Conservation (phyloP, 2,113 vertebrate species). For the Psilopogon haemacephalus region DNA sequence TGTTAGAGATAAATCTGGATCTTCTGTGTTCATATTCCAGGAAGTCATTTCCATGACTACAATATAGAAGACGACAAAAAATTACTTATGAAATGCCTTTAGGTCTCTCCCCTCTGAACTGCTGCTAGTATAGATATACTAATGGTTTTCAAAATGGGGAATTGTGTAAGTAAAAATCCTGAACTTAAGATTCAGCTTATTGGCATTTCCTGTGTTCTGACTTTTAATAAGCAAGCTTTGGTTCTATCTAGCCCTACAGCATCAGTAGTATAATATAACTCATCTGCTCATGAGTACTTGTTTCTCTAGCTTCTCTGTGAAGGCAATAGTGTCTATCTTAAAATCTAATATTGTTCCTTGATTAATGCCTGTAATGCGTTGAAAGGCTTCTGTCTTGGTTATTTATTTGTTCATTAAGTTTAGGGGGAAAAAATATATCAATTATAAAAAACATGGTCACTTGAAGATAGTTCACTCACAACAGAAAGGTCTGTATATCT, state of each 20-base stretch:
- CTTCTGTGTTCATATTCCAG: background rate
- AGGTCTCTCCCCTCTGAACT: background rate
- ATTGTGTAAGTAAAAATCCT: background rate
- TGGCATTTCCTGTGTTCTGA: background rate
- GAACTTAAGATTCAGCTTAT: background rate
- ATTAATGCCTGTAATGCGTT: background rate
- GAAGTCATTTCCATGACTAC: background rate
- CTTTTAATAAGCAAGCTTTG: background rate
- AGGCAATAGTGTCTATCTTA: background rate
- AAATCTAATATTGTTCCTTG: background rate
- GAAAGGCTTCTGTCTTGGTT: background rate
- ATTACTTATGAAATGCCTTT: background rate
- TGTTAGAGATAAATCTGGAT: background rate
- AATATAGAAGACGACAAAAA: background rate
- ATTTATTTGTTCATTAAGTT: background rate
- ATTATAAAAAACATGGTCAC: rapidly evolving
- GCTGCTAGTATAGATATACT: background rate
- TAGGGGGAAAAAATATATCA: background rate
- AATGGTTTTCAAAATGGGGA: background rate
- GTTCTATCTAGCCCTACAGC: background rate
- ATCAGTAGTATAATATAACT: background rate
- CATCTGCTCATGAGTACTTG: background rate
- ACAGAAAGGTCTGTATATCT: background rate
- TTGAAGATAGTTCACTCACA: background rate
- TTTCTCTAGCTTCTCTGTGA: background rate